These are phyloP conservation scores for Sphaeridia pumilis DNA, from an alignment of 2,888 invertebrate genomes.

Conservation along the genomic window DNA sequence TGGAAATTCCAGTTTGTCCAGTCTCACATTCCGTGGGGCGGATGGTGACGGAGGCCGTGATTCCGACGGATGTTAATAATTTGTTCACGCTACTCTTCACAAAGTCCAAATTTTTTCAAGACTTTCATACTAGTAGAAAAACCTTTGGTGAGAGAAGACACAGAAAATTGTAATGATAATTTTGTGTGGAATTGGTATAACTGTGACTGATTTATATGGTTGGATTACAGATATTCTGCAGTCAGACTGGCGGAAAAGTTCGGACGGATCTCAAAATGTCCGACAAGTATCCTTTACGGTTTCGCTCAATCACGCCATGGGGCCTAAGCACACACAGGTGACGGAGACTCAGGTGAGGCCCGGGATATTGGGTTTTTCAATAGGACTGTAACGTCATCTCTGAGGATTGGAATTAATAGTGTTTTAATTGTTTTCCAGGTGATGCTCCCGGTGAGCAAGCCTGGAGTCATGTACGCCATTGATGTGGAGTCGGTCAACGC, in stretches of 20 bases:
- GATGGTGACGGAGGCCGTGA: constrained; percentile 60
- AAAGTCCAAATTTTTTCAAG: constrained; percentile 77
- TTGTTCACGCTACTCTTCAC: constrained; percentile 86
- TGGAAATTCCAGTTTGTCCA: constrained; percentile 45
- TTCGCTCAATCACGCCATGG: constrained; percentile 70
- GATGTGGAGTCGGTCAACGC: constrained; percentile 76
- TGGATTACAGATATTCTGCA: constrained; percentile 61
- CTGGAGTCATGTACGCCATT: constrained; percentile 76
- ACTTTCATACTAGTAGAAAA: constrained; percentile 67
- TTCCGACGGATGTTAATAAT: constrained; percentile 76
- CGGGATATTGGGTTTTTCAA: too few species aligned
- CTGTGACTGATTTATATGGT: too few species aligned
- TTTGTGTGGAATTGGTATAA: too few species aligned
- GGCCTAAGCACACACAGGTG: constrained; percentile 80
- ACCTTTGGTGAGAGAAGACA: constrained; percentile 49
- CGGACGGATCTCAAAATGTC: constrained; percentile 59
- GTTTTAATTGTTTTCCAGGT: constrained; percentile 49
- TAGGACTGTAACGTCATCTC: too few species aligned
- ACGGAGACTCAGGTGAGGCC: constrained; percentile 70
- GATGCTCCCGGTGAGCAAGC: constrained; percentile 71
- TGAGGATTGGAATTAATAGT: too few species aligned
- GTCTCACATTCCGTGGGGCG: constrained; percentile 60
- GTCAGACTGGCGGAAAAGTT: constrained; percentile 66
- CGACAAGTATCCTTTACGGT: constrained; percentile 73
- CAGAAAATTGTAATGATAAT: not conserved